Conservation (phyloP, 2,797 vertebrate genomes). For the Lepus townsendii region DNA sequence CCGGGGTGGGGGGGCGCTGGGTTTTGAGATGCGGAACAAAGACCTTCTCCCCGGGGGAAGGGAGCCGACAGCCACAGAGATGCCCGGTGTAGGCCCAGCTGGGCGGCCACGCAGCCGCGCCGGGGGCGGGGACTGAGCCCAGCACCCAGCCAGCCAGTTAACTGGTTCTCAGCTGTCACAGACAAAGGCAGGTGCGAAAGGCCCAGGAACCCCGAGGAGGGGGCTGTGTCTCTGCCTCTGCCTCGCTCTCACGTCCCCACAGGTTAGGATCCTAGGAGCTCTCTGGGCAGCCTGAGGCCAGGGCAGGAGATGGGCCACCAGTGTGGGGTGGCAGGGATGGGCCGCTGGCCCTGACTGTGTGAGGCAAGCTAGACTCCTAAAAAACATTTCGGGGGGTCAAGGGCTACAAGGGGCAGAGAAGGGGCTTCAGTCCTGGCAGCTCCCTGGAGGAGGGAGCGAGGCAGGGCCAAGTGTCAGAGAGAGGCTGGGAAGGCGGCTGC, state of each 20-base stretch:
- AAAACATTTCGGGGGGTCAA: not conserved
- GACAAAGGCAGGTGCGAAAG: not conserved
- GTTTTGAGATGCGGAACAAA: not conserved
- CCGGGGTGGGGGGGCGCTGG: not conserved
- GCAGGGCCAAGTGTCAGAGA: not conserved
- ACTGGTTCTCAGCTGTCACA: not conserved
- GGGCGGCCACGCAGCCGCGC: not conserved
- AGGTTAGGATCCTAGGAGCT: not conserved
- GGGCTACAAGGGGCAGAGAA: not conserved
- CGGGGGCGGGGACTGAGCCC: fast-evolving
- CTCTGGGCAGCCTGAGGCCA: too few relatives aligned
- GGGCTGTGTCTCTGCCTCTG: not conserved
- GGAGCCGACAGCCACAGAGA: not conserved
- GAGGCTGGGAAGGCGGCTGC: not conserved
- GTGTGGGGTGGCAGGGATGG: not conserved
- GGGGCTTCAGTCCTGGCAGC: not conserved
- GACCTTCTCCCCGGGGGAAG: not conserved
- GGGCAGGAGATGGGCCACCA: not conserved
- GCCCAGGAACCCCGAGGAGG: not conserved
- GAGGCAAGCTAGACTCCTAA: not conserved
- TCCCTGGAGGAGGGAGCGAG: not conserved
- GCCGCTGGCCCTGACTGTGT: not conserved
- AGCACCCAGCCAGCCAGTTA: not conserved
- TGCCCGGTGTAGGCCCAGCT: not conserved
- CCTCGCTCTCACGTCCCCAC: not conserved